These are phyloP conservation scores for Pollachius pollachius DNA, from an alignment of 2,113 vertebrate species.

Conservation along the genomic window DNA sequence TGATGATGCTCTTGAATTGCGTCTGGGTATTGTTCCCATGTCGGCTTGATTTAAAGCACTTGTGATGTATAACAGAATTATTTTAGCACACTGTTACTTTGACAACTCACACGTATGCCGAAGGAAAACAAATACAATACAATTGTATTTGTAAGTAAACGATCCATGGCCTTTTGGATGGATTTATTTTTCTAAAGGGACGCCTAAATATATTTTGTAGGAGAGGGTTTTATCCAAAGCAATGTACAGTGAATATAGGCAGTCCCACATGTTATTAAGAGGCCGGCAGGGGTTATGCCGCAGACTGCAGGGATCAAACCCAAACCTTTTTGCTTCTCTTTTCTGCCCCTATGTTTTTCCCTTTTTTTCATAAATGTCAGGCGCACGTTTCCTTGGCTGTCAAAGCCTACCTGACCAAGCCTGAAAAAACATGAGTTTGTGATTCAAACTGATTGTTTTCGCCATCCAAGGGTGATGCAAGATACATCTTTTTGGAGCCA, in stretches of 20 bases:
- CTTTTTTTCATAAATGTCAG: constrained; percentile 8
- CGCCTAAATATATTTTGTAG: no score
- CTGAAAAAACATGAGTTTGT: constrained; percentile 6
- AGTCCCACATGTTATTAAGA: no score
- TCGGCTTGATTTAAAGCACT: not conserved
- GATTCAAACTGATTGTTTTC: constrained; percentile 1
- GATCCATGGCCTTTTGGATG: not conserved
- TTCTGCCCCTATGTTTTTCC: no score
- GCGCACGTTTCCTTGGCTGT: constrained; percentile 33
- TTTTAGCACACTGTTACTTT: not conserved
- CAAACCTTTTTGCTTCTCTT: no score
- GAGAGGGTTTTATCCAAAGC: no score
- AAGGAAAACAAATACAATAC: not conserved
- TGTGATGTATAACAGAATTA: not conserved
- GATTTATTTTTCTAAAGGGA: no score
- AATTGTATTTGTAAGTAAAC: no score
- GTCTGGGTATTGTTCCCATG: not conserved
- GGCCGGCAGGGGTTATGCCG: no score
- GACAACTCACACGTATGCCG: no score
- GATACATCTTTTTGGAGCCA: constrained; percentile 6
- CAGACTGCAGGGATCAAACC: no score
- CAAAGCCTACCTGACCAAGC: constrained; percentile 35
- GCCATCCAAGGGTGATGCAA: constrained; percentile 6
- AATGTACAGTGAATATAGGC: no score
- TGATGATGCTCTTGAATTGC: not conserved